These are phyloP conservation scores for Onychomys leucogaster DNA, from an alignment of 2,797 vertebrate species.

Conservation along the genomic window DNA sequence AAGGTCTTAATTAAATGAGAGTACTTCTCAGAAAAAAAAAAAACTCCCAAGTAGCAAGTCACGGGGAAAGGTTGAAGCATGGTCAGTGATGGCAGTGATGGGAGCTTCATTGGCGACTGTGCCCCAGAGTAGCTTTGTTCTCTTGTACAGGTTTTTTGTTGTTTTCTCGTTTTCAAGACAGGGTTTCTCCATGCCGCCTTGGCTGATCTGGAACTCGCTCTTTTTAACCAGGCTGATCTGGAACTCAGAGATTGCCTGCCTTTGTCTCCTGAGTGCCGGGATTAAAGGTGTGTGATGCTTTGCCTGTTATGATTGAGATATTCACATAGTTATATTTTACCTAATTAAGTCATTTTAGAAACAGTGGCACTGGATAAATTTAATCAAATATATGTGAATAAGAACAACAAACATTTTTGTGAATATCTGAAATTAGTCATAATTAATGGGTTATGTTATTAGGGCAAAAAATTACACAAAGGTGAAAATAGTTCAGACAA, in stretches of 20 bases:
- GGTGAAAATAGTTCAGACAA: neutral
- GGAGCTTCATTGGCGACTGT: neutral
- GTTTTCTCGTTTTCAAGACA: neutral
- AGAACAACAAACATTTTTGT: neutral
- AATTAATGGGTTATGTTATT: conserved; percentile 37
- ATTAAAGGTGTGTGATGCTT: neutral
- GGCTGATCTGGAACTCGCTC: neutral
- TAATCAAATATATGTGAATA: conserved; percentile 17
- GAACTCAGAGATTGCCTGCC: neutral
- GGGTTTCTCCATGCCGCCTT: neutral
- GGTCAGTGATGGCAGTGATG: neutral
- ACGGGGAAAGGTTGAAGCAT: neutral
- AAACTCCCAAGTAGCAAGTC: neutral
- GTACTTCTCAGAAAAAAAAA: neutral
- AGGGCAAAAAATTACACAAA: neutral
- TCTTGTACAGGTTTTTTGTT: neutral
- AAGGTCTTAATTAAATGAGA: neutral
- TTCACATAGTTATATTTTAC: neutral
- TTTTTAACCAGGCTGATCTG: neutral
- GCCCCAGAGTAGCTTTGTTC: neutral
- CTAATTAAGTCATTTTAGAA: neutral
- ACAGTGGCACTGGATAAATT: conserved; percentile 24
- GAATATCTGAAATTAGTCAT: conserved; percentile 6
- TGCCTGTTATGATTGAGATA: no score
- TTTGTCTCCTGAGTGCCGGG: neutral